Conservation (phyloP, 2,113 vertebrate genomes). For the Atlantisia rogersi region DNA sequence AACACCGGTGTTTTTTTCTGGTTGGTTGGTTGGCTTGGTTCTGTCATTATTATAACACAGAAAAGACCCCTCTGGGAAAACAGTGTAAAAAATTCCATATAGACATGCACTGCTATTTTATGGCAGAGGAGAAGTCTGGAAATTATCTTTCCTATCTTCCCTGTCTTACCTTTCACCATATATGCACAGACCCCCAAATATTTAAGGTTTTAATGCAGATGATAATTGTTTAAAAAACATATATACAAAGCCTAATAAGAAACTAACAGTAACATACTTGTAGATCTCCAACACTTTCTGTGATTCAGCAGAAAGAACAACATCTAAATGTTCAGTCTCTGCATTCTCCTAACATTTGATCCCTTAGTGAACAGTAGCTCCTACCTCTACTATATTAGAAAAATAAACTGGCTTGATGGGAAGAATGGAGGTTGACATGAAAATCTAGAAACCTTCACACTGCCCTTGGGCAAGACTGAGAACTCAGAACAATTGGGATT, state of each 20-base stretch:
- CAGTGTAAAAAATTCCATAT: neutral
- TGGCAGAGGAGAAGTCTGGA: neutral
- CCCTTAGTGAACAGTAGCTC: neutral
- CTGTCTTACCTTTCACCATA: neutral
- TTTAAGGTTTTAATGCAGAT: neutral
- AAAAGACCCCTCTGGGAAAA: neutral
- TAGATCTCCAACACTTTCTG: neutral
- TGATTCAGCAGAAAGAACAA: neutral
- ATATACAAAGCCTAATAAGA: neutral
- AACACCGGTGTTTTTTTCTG: neutral
- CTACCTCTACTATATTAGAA: neutral
- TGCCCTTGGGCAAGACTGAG: neutral
- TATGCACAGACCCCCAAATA: neutral
- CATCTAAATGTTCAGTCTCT: neutral
- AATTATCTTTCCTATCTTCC: neutral
- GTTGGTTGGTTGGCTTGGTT: neutral
- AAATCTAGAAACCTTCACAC: neutral
- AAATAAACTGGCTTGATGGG: neutral
- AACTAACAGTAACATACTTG: neutral
- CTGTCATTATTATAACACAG: neutral
- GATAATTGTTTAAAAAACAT: neutral
- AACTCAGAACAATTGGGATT: neutral
- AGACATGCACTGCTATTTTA: neutral
- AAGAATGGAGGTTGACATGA: neutral
- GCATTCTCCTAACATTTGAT: slow-evolving; percentile 11